phyloP scores from a whole-genome alignment of 2,113 vertebrate genomes.

The Maccullochella peelii region DNA sequence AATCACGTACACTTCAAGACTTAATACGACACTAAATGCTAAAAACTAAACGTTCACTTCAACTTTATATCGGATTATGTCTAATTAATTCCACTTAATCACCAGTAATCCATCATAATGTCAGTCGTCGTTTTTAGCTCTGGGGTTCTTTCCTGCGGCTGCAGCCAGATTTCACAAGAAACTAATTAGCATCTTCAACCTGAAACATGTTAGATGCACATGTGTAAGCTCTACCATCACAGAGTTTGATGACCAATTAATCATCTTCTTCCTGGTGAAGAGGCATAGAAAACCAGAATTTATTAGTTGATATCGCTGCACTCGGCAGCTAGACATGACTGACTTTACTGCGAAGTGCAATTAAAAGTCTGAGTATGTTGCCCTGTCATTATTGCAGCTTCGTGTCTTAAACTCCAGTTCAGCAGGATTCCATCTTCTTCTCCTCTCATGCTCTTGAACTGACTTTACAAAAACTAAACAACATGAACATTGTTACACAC shows the following conservation, averaged over 20 bases:
- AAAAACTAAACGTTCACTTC: background rate
- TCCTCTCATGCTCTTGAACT: background rate
- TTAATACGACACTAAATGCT: background rate
- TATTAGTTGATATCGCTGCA: background rate
- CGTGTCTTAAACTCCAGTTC: conserved; percentile 33
- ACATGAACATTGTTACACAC: background rate
- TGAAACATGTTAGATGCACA: conserved; percentile 23
- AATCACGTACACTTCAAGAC: background rate
- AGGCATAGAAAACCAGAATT: background rate
- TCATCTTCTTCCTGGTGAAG: background rate
- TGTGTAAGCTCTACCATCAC: background rate
- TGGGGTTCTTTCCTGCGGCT: conserved; percentile 25
- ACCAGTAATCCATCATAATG: background rate
- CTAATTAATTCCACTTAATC: conserved; percentile 2
- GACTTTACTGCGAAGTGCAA: background rate
- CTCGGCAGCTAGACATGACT: background rate
- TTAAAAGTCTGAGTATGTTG: conserved; percentile 5
- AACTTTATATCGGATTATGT: no score
- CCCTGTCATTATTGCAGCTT: conserved; percentile 47
- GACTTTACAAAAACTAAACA: background rate
- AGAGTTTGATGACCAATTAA: background rate
- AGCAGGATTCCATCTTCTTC: conserved; percentile 28
- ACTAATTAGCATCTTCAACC: conserved; percentile 15
- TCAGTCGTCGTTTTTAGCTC: conserved; percentile 13
- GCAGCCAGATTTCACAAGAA: conserved; percentile 40